These are phyloP conservation scores for Sinotaia quadrata DNA, from an alignment of 2,888 invertebrate species.

Conservation along the genomic window DNA sequence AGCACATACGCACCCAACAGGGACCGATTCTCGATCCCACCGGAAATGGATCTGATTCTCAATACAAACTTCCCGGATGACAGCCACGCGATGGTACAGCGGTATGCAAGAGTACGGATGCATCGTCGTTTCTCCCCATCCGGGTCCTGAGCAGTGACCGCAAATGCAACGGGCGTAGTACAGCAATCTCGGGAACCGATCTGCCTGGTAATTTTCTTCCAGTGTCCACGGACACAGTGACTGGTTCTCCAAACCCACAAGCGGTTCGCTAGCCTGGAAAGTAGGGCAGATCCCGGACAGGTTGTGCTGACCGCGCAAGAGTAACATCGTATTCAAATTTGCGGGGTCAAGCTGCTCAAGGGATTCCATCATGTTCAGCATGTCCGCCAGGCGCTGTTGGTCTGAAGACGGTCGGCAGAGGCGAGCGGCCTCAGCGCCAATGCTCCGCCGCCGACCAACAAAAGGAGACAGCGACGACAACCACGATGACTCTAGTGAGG, in stretches of 20 bases:
- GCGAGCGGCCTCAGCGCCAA: not conserved
- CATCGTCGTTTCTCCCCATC: not conserved
- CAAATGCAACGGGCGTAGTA: constrained; percentile 32
- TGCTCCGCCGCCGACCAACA: too few relatives aligned
- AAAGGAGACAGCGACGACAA: not conserved
- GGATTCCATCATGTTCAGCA: constrained; percentile 25
- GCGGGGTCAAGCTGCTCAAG: constrained; percentile 22
- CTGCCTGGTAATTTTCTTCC: constrained; percentile 25
- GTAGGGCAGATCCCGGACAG: constrained; percentile 24
- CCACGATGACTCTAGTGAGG: not conserved
- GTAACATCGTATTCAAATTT: constrained; percentile 11
- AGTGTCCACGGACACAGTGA: constrained; percentile 34
- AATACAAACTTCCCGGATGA: constrained; percentile 22
- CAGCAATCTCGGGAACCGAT: constrained; percentile 31
- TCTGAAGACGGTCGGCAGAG: constrained; percentile 3
- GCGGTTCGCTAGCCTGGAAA: constrained; percentile 7
- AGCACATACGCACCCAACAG: constrained; percentile 24
- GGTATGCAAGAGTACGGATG: constrained; percentile 12
- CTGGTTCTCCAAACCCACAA: constrained; percentile 23
- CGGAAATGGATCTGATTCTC: constrained; percentile 19
- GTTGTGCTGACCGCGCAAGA: constrained; percentile 22
- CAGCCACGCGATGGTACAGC: constrained; percentile 29
- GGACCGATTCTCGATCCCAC: constrained; percentile 24
- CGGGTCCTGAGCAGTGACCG: constrained; percentile 23
- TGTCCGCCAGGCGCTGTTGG: constrained; percentile 20